Conservation (phyloP, 2,888 invertebrate species). For the Crematogaster levior region DNA sequence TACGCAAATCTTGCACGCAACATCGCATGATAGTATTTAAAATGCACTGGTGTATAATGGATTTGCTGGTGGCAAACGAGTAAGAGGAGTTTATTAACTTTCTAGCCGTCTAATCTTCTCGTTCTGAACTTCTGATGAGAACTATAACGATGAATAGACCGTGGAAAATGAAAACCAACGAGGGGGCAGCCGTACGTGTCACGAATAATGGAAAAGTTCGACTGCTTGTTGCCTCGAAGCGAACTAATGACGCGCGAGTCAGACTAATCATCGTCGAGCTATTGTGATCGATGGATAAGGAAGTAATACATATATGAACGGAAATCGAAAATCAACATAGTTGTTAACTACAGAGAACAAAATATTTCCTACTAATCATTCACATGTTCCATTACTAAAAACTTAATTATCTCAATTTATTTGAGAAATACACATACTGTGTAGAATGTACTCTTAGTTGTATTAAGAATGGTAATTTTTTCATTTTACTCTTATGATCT, state of each 20-base stretch:
- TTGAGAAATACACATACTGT: neutral
- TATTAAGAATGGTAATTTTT: neutral
- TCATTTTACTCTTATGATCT: neutral
- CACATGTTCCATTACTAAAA: neutral
- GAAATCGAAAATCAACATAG: slow-evolving; percentile 36
- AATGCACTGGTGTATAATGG: neutral
- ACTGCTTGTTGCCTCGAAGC: slow-evolving; percentile 64
- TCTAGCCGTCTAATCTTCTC: slow-evolving; percentile 58
- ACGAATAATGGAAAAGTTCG: slow-evolving; percentile 79
- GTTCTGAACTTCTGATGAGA: slow-evolving; percentile 40
- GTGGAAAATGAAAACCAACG: slow-evolving; percentile 67
- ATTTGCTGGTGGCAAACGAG: slow-evolving; percentile 22
- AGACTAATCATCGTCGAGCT: slow-evolving; percentile 65
- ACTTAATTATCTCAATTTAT: slow-evolving; percentile 24
- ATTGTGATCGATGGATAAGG: slow-evolving; percentile 63
- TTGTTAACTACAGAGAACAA: slow-evolving; percentile 11
- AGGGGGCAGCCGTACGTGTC: slow-evolving; percentile 75
- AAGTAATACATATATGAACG: slow-evolving; percentile 47
- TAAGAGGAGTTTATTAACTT: slow-evolving; percentile 56
- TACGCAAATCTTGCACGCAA: slow-evolving; percentile 27
- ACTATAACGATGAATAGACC: slow-evolving; percentile 43
- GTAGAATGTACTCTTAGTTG: neutral
- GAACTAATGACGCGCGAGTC: slow-evolving; percentile 65
- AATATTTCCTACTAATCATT: slow-evolving; percentile 25
- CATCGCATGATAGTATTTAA: slow-evolving; percentile 31